Evolutionary conservation across 2,888 invertebrate species (phyloP).

Genomic region (Drosophila neutralis): DNA sequence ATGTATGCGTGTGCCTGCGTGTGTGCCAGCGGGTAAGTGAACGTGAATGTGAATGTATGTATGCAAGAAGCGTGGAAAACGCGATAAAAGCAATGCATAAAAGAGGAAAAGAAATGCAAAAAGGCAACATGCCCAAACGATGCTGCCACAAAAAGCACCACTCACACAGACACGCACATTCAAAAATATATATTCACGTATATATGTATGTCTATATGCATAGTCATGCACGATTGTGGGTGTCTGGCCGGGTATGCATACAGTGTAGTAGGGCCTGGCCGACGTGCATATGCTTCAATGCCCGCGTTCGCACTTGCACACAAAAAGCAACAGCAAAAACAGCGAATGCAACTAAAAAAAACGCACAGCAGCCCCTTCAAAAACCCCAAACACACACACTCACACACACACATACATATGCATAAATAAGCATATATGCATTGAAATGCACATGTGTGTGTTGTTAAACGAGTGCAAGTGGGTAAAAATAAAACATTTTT

Average conservation of each 20-base stretch:
- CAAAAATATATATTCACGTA: slow-evolving; percentile 15
- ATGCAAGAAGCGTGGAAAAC: slow-evolving; percentile 64
- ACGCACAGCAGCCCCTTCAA: slow-evolving; percentile 70
- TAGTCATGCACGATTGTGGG: slow-evolving; percentile 8
- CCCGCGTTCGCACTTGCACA: slow-evolving; percentile 80
- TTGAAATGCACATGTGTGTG: slow-evolving; percentile 22
- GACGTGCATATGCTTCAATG: slow-evolving; percentile 79
- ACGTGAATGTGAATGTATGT: slow-evolving; percentile 35
- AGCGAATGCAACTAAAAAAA: slow-evolving; percentile 59
- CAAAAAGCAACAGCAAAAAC: slow-evolving; percentile 50
- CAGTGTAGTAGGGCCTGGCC: slow-evolving; percentile 39
- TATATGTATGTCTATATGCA: slow-evolving; percentile 10
- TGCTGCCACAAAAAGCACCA: slow-evolving; percentile 55
- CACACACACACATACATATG: slow-evolving; percentile 6
- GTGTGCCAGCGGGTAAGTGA: slow-evolving; percentile 29
- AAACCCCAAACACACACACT: slow-evolving; percentile 52
- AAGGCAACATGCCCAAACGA: slow-evolving; percentile 72
- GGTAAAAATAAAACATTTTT: slow-evolving; percentile 80
- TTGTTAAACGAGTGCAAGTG: slow-evolving; percentile 75
- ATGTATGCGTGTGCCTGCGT: slow-evolving; percentile 15
- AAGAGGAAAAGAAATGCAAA: slow-evolving; percentile 76
- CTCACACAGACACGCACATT: slow-evolving; percentile 35
- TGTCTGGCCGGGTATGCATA: slow-evolving; percentile 21
- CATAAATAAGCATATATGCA: slow-evolving; percentile 18
- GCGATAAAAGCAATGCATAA: slow-evolving; percentile 81